phyloP scores from a whole-genome alignment of 2,888 invertebrate genomes.

The Nudaria mundana region DNA sequence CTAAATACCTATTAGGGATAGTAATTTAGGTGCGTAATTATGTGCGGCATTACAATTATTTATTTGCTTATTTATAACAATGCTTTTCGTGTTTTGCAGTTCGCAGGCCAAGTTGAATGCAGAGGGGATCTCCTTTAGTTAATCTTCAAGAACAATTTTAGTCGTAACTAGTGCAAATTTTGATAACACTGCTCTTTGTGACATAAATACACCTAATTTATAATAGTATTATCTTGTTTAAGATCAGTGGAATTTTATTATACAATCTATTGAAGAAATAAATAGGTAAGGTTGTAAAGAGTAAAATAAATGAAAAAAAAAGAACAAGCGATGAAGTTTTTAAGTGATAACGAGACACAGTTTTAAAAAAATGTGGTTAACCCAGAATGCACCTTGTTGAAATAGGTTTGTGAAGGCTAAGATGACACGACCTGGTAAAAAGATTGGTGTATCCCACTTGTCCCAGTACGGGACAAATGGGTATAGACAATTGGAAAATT shows the following conservation, averaged over 20 bases:
- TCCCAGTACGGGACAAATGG: too few relatives aligned
- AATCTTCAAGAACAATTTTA: slow-evolving; percentile 60
- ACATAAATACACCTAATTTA: slow-evolving; percentile 35
- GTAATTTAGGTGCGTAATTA: too few relatives aligned
- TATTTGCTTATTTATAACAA: too few relatives aligned
- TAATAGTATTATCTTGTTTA: slow-evolving; percentile 37
- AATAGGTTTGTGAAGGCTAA: too few relatives aligned
- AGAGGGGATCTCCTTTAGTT: slow-evolving; percentile 72
- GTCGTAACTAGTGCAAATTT: slow-evolving; percentile 64
- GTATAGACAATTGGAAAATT: too few relatives aligned
- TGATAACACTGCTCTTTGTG: slow-evolving; percentile 56
- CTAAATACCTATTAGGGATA: slow-evolving; percentile 1
- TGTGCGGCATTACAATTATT: too few relatives aligned
- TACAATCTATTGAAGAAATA: slow-evolving; percentile 16
- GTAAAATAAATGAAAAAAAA: slow-evolving; percentile 28
- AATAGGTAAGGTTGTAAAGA: slow-evolving; percentile 14
- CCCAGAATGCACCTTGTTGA: too few relatives aligned
- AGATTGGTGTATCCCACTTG: too few relatives aligned
- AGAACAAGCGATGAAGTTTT: not conserved
- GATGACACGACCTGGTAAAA: too few relatives aligned
- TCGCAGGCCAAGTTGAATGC: slow-evolving; percentile 50
- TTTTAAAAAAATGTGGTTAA: too few relatives aligned
- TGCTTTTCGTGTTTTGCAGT: slow-evolving; percentile 33
- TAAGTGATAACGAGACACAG: too few relatives aligned
- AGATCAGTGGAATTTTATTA: slow-evolving; percentile 35